phyloP scores from a whole-genome alignment of 2,113 vertebrate genomes.

The Centropus bengalensis region DNA sequence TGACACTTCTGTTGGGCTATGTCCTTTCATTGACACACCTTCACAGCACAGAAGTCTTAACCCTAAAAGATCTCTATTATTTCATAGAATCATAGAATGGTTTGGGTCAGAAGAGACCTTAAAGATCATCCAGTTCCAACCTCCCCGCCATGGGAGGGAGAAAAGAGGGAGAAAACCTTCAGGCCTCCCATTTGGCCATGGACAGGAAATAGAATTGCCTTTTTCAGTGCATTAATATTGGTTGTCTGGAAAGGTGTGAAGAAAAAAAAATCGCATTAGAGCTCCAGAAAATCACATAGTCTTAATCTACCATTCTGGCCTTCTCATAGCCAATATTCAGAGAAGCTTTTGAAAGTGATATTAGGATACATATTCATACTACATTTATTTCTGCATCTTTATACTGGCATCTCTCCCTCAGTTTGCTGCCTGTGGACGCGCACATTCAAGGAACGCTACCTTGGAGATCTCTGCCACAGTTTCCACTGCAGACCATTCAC shows the following conservation, averaged over 20 bases:
- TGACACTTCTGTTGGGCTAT: neutral
- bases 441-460: neutral
- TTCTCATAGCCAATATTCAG: accelerated
- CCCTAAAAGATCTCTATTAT: neutral
- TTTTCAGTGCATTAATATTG: neutral
- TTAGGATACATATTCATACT: neutral
- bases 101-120: too few relatives aligned
- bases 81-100: neutral
- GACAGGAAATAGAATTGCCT: neutral
- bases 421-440: neutral
- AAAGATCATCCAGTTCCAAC: too few relatives aligned
- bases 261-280: neutral
- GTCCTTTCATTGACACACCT: neutral
- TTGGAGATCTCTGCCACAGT: neutral
- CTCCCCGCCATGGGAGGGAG: too few relatives aligned
- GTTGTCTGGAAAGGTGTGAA: neutral
- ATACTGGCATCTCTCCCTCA: neutral
- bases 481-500: neutral
- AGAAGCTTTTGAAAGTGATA: neutral
- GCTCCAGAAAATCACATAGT: neutral
- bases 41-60: neutral
- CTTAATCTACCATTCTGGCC: neutral
- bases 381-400: neutral
- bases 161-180: too few relatives aligned
- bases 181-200: too few relatives aligned